Evolutionary conservation across 2,797 vertebrate species (phyloP).

Genomic region (Melanotaenia trifasciata): DNA sequence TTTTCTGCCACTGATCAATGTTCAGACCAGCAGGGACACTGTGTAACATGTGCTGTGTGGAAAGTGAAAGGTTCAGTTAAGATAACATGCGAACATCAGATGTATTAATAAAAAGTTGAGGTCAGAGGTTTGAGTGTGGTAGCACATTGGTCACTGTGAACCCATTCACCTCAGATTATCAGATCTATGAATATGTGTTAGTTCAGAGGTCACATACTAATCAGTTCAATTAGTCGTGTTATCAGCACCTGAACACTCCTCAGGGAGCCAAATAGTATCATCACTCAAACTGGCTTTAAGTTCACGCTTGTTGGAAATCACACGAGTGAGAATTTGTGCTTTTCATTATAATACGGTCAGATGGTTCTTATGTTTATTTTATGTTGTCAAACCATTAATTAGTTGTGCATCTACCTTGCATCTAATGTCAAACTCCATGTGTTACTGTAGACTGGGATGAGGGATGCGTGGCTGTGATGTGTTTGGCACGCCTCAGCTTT

Average conservation of each 20-base stretch:
- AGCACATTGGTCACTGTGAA: constrained; percentile 13
- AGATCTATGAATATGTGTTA: constrained; percentile 9
- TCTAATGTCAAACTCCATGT: neutral
- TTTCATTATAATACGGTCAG: neutral
- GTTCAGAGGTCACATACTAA: constrained; percentile 50
- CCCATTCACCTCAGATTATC: constrained; percentile 50
- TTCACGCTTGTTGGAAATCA: neutral
- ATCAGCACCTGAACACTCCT: constrained; percentile 14
- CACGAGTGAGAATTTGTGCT: neutral
- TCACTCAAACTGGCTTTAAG: neutral
- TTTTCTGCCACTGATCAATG: constrained; percentile 55
- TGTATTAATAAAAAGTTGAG: constrained; percentile 29
- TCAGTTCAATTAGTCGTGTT: constrained; percentile 3
- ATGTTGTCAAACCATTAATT: neutral
- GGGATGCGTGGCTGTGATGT: neutral
- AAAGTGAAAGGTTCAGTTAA: constrained; percentile 47
- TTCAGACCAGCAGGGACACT: constrained; percentile 30
- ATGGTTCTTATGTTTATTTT: neutral
- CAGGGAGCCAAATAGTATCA: neutral
- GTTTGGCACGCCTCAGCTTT: neutral
- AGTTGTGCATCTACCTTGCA: neutral
- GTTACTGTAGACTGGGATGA: neutral
- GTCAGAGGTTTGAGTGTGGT: neutral
- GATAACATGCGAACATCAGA: constrained; percentile 53
- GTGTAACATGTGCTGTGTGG: constrained; percentile 12